Evolutionary conservation across 2,113 vertebrate species (phyloP).

Genomic region (Serinus canaria): DNA sequence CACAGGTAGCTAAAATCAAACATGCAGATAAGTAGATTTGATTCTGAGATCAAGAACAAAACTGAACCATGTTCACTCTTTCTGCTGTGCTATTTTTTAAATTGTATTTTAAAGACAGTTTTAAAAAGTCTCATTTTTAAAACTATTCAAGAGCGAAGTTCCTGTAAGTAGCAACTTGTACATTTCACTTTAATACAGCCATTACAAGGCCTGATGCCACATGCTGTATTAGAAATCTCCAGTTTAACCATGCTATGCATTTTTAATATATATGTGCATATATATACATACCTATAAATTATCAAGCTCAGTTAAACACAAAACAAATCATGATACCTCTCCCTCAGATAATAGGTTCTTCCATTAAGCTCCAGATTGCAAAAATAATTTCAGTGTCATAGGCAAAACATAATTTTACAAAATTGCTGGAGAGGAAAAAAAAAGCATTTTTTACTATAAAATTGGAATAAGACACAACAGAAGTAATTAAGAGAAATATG

Average conservation of each 20-base stretch:
- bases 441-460: not conserved
- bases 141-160: not conserved
- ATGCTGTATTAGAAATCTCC: not conserved
- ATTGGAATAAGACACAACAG: not conserved
- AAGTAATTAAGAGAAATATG: not conserved
- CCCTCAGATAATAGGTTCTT: not conserved
- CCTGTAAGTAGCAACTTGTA: not conserved
- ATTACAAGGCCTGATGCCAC: not conserved
- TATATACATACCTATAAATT: not conserved
- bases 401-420: not conserved
- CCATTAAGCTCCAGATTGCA: not conserved
- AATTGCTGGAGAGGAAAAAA: not conserved
- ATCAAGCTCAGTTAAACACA: not conserved
- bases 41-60: not conserved
- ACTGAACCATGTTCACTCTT: not conserved
- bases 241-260: not conserved
- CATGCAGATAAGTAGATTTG: not conserved
- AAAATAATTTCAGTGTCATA: not conserved
- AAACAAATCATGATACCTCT: not conserved
- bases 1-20: not conserved
- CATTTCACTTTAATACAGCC: not conserved
- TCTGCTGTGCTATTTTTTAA: not conserved
- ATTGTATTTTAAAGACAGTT: not conserved
- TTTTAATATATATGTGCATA: not conserved
- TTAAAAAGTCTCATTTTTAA: not conserved